phyloP scores from a whole-genome alignment of 2,797 vertebrate species.

The Poeciliopsis presidionis region DNA sequence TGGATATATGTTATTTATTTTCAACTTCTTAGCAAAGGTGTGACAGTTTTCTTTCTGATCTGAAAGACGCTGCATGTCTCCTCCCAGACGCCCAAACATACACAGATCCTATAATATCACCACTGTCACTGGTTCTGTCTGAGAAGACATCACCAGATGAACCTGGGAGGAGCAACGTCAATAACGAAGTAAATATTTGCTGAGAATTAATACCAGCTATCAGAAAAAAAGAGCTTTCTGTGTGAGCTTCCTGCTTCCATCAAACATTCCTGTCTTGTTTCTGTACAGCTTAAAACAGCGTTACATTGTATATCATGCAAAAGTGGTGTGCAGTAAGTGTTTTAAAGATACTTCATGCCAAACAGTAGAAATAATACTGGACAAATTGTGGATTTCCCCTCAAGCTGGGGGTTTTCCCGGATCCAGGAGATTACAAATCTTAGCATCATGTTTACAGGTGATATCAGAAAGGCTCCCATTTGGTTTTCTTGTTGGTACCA shows the following conservation, averaged over 20 bases:
- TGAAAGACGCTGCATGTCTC: conserved; percentile 52
- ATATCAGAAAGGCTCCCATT: not conserved
- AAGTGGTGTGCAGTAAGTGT: not conserved
- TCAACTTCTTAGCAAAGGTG: conserved; percentile 53
- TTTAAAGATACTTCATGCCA: not conserved
- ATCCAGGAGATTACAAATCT: not conserved
- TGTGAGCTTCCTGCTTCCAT: conserved; percentile 14
- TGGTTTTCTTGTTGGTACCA: not conserved
- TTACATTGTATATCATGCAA: not conserved
- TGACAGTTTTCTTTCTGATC: conserved; percentile 76
- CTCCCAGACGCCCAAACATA: conserved; percentile 32
- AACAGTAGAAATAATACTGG: not conserved
- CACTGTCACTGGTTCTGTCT: conserved; percentile 56
- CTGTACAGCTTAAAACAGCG: not conserved
- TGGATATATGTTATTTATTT: conserved; percentile 80
- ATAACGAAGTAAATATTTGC: conserved; percentile 38
- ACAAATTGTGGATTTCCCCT: not conserved
- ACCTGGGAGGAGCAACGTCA: conserved; percentile 60
- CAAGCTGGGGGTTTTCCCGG: not conserved
- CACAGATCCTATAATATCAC: conserved; percentile 45
- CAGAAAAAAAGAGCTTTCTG: conserved; percentile 23
- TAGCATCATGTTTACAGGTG: not conserved
- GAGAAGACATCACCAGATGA: conserved; percentile 69
- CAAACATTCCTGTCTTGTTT: conserved; percentile 11
- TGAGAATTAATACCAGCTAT: conserved; percentile 52